Percentiles rank a stretch among this genome's conserved stretches.
These are phyloP conservation scores for Protobothrops mucrosquamatus DNA, from an alignment of 2,113 vertebrate species.

Conservation along the genomic window DNA sequence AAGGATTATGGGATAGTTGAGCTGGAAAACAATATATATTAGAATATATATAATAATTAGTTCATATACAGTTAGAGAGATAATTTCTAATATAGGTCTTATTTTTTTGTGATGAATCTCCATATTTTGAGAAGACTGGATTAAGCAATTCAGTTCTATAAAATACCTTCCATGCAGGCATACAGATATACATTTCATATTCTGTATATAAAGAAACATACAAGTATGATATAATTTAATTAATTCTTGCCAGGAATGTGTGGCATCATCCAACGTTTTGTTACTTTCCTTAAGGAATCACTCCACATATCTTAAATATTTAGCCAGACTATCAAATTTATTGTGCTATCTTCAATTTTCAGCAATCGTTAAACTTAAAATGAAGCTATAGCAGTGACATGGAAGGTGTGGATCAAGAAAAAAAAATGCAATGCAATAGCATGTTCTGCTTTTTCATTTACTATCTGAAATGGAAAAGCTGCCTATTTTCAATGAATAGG, in stretches of 20 bases:
- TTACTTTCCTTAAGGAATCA: background rate
- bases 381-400: background rate
- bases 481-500: conserved; percentile 26
- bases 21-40: background rate
- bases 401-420: background rate
- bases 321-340: background rate
- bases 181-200: background rate
- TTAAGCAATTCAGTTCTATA: background rate
- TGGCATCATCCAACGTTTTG: background rate
- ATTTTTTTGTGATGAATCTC: background rate
- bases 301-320: background rate
- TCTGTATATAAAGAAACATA: background rate
- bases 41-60: background rate
- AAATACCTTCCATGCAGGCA: background rate
- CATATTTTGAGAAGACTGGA: background rate
- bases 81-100: background rate
- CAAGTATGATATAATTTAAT: background rate
- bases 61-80: background rate
- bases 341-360: conserved; percentile 18
- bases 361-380: conserved; percentile 32
- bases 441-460: background rate
- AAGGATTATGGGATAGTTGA: background rate
- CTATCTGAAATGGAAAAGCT: conserved; percentile 32
- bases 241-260: background rate
- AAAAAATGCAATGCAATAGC: background rate